Evolutionary conservation across 2,888 invertebrate species (phyloP), one percentile per base, ranked within the genome.

Genomic region (Himalopsyche anomala): DNA sequence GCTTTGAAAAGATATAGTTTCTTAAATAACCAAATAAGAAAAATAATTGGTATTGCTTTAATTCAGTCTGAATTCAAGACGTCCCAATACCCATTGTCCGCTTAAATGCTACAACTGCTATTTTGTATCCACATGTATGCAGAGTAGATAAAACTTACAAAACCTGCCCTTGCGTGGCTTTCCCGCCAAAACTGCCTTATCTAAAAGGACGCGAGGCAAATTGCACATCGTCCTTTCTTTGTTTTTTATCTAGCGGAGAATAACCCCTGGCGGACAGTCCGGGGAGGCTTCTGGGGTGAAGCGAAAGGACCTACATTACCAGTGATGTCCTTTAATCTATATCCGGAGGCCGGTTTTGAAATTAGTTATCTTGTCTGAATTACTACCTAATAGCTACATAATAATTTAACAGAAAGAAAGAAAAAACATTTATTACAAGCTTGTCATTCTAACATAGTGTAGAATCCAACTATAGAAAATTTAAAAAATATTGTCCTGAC

Each of bases 181-280:
- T 74, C 36, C 51, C 36, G 84, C 62, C 28, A 62, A 84, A 86
- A 81, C 82, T 56, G 81, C 83, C 88, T 88, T 88, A 88, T 88
- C 88, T 87, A 42, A 80, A 80, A 85, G 86, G 86, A 87, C 87
- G 86, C 87, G 83, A 88, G 87, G 88, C 88, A 88, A 88, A 88
- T 88, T 88, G 88, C 88, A 85, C 84, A 84, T 86, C 80, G 87
- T 83, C 86, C 81, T 81, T 88, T 83, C 86, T 86, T 88, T 87
- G 84, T 86, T 88, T 88, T 88, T 87, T 87, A 86, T 87, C 86
- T 84, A 86, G 83, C 79, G 86, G 84, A 81, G 84, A 84, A 69
- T 42, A 45, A 19, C 81, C 87, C 84, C 87, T 82, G 81, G 79
- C 81, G 81, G 81, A 81, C 28, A 81, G 62, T 62, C 62, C 62